phyloP scores from a whole-genome alignment of 1,140 invertebrate genomes.

The Idris sp. region DNA sequence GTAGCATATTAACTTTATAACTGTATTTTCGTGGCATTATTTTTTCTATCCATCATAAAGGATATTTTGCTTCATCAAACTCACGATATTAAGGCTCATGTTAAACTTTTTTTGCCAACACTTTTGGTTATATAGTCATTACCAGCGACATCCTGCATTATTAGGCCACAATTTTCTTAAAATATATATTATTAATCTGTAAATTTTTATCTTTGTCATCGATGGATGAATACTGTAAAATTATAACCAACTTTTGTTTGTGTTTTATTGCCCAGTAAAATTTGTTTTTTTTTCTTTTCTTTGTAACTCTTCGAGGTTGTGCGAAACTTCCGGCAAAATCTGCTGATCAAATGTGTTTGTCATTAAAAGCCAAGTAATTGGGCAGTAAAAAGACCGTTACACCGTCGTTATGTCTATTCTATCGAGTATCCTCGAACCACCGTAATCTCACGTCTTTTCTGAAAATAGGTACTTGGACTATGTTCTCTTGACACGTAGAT shows the following conservation, averaged over 20 bases:
- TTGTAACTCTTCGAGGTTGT: constrained; percentile 38
- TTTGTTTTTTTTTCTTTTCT: constrained; percentile 11
- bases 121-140: constrained; percentile 30
- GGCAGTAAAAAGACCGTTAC: constrained; percentile 61
- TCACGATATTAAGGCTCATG: constrained; percentile 17
- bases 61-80: constrained; percentile 28
- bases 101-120: constrained; percentile 20
- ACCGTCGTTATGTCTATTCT: constrained; percentile 53
- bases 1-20: constrained; percentile 60
- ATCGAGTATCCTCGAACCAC: constrained; percentile 52
- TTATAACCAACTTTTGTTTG: constrained; percentile 15
- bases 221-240: too few species aligned
- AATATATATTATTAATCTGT: too few species aligned
- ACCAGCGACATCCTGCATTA: constrained; percentile 6
- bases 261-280: constrained; percentile 32
- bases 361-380: constrained; percentile 63
- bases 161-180: constrained; percentile 14
- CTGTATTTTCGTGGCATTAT: constrained; percentile 46
- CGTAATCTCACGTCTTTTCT: constrained; percentile 61
- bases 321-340: constrained; percentile 47
- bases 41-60: constrained; percentile 28
- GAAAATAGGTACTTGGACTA: constrained; percentile 55
- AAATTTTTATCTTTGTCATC: too few species aligned
- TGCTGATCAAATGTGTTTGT: constrained; percentile 51
- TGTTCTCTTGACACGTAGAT: constrained; percentile 54